Conservation (phyloP, 2,888 invertebrate genomes). For the Aquatica leii region DNA sequence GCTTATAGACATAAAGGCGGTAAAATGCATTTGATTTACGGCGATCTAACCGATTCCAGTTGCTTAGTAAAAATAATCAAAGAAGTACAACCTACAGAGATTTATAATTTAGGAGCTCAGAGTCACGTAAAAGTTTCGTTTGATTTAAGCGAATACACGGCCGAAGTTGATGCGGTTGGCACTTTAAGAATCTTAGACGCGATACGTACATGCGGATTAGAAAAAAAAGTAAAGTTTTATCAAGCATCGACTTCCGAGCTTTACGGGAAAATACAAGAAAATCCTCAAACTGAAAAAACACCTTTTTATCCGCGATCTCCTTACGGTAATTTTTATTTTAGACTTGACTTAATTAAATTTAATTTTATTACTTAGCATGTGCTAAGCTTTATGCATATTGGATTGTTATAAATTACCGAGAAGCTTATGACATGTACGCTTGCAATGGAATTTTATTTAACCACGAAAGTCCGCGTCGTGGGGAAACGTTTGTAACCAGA, state of each 20-base stretch:
- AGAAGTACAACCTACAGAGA: conserved; percentile 84
- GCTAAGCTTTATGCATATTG: conserved; percentile 95
- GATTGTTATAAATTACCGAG: conserved; percentile 94
- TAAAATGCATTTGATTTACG: conserved; percentile 93
- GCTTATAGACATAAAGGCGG: conserved; percentile 85
- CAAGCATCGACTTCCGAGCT: conserved; percentile 95
- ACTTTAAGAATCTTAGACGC: conserved; percentile 90
- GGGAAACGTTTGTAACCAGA: conserved; percentile 97
- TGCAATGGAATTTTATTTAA: conserved; percentile 96
- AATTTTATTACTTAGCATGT: conserved; percentile 70
- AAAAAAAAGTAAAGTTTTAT: conserved; percentile 83
- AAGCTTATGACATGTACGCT: conserved; percentile 93
- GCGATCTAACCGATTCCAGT: conserved; percentile 97
- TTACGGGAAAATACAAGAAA: conserved; percentile 90
- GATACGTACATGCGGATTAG: conserved; percentile 85
- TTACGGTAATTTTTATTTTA: conserved; percentile 79
- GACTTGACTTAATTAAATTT: not conserved
- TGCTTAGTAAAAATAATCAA: conserved; percentile 86
- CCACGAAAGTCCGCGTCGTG: conserved; percentile 92
- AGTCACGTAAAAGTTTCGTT: conserved; percentile 99
- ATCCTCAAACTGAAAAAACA: conserved; percentile 91
- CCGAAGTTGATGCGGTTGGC: conserved; percentile 94
- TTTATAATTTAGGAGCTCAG: conserved; percentile 98
- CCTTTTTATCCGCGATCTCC: conserved; percentile 96
- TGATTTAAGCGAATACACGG: conserved; percentile 97